phyloP scores from a whole-genome alignment of 2,113 vertebrate genomes.

The Petroica traversi region DNA sequence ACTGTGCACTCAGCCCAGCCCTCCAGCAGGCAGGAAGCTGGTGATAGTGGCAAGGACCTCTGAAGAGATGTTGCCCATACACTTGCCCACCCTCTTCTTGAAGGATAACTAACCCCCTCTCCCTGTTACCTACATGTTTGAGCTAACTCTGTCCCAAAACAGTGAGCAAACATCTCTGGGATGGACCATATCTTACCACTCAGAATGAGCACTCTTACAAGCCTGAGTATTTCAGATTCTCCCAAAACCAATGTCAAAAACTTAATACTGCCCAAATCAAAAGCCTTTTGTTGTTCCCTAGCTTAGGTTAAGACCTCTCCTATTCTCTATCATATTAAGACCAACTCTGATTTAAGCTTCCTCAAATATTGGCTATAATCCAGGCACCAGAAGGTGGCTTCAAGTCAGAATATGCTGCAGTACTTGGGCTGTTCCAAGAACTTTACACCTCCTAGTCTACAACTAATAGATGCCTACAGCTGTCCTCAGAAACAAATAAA shows the following conservation, averaged over 20 bases:
- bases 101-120: neutral
- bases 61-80: neutral
- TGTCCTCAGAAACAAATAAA: neutral
- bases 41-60: neutral
- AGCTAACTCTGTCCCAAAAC: neutral
- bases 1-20: rapidly evolving
- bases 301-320: neutral
- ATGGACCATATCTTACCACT: neutral
- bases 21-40: neutral
- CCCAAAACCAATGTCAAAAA: neutral
- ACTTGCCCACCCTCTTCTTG: neutral
- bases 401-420: neutral
- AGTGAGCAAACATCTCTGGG: neutral
- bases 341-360: neutral
- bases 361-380: rapidly evolving
- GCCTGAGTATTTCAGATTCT: neutral
- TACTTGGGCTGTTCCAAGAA: neutral
- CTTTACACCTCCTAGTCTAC: neutral
- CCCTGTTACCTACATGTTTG: neutral
- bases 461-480: neutral
- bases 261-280: neutral
- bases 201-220: neutral
- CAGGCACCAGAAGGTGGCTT: neutral
- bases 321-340: neutral
- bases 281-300: neutral